Percentiles rank a stretch among this genome's conserved stretches.
Evolutionary conservation across 2,888 invertebrate genomes (phyloP).

Genomic region (Dryadula phaetusa): DNA sequence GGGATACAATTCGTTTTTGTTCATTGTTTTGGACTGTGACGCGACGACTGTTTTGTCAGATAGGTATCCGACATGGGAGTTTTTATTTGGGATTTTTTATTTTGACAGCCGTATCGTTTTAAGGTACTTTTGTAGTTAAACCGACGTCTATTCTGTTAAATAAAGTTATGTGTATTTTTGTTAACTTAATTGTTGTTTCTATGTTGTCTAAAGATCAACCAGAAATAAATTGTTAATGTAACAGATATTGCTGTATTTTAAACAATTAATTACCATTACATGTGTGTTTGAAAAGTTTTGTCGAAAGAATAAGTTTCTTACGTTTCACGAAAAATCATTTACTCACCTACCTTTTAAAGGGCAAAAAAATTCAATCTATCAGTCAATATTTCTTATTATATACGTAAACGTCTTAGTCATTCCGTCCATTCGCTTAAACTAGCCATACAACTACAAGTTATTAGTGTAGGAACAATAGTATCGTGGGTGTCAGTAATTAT

Average conservation of each 20-base stretch:
- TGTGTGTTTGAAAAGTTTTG: too few species aligned
- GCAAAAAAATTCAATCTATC: background rate
- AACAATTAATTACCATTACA: too few species aligned
- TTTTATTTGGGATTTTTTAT: conserved; percentile 21
- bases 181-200: background rate
- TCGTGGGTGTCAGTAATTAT: conserved; percentile 55
- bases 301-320: too few species aligned
- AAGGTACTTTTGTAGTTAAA: background rate
- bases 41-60: conserved; percentile 33
- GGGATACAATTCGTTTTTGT: conserved; percentile 30
- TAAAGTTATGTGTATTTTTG: background rate
- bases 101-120: conserved; percentile 23
- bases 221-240: background rate
- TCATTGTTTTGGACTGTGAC: conserved; percentile 29
- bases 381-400: background rate
- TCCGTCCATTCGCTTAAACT: background rate
- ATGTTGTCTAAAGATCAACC: background rate
- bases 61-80: conserved; percentile 3
- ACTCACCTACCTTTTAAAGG: too few species aligned
- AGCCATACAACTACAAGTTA: conserved; percentile 12
- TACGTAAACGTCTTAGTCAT: background rate
- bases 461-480: conserved; percentile 50
- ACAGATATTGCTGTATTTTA: too few species aligned
- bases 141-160: background rate
- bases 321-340: too few species aligned